Conservation (phyloP, 2,113 vertebrate species). For the Sinocyclocheilus anshuiensis region DNA sequence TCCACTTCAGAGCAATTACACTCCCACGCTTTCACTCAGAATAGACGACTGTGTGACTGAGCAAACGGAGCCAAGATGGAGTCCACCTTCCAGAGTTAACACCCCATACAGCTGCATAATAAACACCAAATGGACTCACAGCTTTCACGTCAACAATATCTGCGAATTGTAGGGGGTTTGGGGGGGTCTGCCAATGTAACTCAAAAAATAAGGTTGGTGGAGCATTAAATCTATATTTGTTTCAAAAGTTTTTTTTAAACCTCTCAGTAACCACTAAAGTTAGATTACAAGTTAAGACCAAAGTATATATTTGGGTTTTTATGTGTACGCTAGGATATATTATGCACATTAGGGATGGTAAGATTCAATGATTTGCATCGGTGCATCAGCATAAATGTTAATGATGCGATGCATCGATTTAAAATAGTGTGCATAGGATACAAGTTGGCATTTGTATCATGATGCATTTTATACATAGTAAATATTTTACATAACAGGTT, state of each 20-base stretch:
- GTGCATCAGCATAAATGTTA: too few species aligned
- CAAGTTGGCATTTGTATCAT: too few species aligned
- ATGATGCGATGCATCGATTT: too few species aligned
- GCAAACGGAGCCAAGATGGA: conserved; percentile 43
- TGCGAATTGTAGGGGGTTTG: background rate
- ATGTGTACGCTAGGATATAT: too few species aligned
- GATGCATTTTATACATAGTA: too few species aligned
- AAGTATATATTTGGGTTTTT: too few species aligned
- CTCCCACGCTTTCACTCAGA: conserved; percentile 45
- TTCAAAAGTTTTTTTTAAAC: background rate
- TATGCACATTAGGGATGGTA: too few species aligned
- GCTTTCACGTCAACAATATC: background rate
- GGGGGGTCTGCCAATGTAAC: background rate
- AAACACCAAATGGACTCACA: background rate
- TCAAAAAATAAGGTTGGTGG: background rate
- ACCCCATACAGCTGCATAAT: background rate
- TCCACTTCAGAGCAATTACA: conserved; percentile 40
- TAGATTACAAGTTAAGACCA: background rate
- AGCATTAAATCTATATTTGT: background rate
- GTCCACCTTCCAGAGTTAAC: conserved; percentile 27
- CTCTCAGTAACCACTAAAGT: background rate
- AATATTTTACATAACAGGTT: too few species aligned
- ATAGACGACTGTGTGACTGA: conserved; percentile 25
- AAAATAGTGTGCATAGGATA: too few species aligned
- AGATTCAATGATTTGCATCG: too few species aligned